phyloP scores from a whole-genome alignment of 2,113 vertebrate genomes.

The Oplegnathus fasciatus region DNA sequence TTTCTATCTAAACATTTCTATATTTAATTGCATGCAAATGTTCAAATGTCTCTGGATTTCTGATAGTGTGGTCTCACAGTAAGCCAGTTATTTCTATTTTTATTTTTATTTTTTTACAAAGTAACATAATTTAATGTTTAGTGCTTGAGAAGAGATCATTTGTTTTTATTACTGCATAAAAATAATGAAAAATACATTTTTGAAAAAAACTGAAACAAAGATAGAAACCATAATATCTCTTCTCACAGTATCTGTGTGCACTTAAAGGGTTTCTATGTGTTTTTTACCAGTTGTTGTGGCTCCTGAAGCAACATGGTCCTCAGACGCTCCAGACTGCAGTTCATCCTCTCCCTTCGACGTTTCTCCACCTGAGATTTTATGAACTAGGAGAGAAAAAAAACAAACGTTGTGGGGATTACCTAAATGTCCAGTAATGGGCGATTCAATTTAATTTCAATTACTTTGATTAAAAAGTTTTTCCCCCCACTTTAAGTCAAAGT shows the following conservation, averaged over 20 bases:
- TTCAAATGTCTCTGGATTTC: background rate
- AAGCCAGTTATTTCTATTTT: background rate
- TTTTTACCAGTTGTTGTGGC: conserved; percentile 83
- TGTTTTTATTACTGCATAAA: background rate
- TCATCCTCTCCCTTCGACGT: conserved; percentile 88
- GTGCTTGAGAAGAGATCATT: background rate
- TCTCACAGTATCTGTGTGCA: background rate
- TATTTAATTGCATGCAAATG: background rate
- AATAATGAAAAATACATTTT: background rate
- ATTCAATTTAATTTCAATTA: background rate
- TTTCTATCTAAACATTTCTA: background rate
- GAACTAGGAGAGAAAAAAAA: conserved; percentile 71
- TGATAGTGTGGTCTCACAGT: background rate
- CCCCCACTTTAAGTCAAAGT: background rate
- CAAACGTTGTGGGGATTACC: background rate
- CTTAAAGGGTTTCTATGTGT: background rate
- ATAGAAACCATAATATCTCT: background rate
- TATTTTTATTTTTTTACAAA: too few species aligned
- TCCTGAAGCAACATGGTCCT: conserved; percentile 83
- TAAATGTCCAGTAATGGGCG: background rate
- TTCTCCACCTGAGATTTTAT: conserved; percentile 89
- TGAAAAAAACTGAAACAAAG: background rate
- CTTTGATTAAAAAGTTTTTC: background rate
- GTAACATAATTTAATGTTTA: too few species aligned
- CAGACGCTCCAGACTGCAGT: conserved; percentile 87